phyloP scores from a whole-genome alignment of 1,140 invertebrate genomes.

The Ips typographus region DNA sequence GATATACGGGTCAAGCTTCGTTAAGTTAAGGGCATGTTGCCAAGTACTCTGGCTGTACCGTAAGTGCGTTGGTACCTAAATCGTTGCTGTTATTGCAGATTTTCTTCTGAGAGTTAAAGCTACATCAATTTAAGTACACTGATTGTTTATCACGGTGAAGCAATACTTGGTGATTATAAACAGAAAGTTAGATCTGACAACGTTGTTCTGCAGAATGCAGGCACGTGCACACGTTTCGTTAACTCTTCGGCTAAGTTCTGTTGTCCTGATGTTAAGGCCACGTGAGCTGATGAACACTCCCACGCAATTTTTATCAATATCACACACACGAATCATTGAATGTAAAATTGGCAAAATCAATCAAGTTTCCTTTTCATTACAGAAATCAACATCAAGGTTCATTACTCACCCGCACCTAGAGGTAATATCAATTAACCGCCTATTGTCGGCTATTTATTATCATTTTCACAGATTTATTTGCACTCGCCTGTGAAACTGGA shows the following conservation, averaged over 20 bases:
- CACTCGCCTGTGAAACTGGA: not conserved
- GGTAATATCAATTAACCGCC: not conserved
- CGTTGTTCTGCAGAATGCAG: too few relatives aligned
- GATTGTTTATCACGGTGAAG: too few relatives aligned
- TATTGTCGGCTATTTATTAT: not conserved
- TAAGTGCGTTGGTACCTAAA: too few relatives aligned
- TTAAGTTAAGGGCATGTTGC: too few relatives aligned
- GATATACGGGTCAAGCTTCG: too few relatives aligned
- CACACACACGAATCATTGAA: not conserved
- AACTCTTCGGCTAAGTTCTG: not conserved
- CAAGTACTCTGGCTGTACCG: too few relatives aligned
- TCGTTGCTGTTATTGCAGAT: too few relatives aligned
- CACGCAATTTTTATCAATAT: not conserved
- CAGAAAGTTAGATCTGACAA: too few relatives aligned
- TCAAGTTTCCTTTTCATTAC: not conserved
- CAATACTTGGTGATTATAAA: too few relatives aligned
- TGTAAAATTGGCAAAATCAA: not conserved
- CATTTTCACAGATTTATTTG: not conserved
- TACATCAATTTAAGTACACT: too few relatives aligned
- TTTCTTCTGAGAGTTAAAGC: too few relatives aligned
- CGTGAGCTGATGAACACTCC: conserved; percentile 1
- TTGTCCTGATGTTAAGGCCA: not conserved
- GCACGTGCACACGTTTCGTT: too few relatives aligned
- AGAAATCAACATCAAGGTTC: not conserved
- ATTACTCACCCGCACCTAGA: not conserved